Percentiles rank a stretch among this genome's conserved stretches.
phyloP scores from a whole-genome alignment of 1,140 invertebrate species.

The Paramacrobiotus metropolitanus region DNA sequence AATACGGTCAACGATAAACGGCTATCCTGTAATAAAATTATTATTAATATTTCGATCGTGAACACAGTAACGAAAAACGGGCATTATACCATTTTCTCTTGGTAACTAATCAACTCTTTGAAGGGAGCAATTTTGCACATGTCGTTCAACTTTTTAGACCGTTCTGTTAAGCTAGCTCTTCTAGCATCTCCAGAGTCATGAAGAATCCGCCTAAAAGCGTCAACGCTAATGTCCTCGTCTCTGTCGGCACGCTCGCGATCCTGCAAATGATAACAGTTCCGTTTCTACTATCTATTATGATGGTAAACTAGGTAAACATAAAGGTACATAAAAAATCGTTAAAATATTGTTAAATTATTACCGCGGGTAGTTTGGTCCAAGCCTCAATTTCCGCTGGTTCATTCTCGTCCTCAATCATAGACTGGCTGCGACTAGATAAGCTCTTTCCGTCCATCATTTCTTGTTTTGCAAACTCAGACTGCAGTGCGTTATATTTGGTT shows the following conservation, averaged over 20 bases:
- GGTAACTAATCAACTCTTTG: not conserved
- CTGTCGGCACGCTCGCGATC: not conserved
- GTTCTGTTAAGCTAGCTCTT: not conserved
- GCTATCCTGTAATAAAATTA: not conserved
- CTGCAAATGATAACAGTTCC: not conserved
- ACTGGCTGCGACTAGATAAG: not conserved
- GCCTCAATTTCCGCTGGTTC: not conserved
- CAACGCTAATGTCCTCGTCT: not conserved
- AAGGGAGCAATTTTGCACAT: not conserved
- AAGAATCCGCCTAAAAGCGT: not conserved
- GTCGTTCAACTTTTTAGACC: not conserved
- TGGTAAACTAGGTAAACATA: not conserved
- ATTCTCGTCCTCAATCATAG: not conserved
- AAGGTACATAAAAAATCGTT: not conserved
- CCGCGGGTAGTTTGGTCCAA: not conserved
- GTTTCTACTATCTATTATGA: too few relatives aligned
- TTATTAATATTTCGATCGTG: too few relatives aligned
- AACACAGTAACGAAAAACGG: too few relatives aligned
- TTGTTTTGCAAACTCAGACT: not conserved
- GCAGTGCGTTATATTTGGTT: not conserved
- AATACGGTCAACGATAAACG: not conserved
- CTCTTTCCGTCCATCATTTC: not conserved
- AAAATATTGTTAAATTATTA: too few relatives aligned
- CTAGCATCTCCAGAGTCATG: not conserved
- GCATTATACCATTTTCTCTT: not conserved